Conservation (phyloP, 2,797 vertebrate species). For the Pantherophis vulpinus region DNA sequence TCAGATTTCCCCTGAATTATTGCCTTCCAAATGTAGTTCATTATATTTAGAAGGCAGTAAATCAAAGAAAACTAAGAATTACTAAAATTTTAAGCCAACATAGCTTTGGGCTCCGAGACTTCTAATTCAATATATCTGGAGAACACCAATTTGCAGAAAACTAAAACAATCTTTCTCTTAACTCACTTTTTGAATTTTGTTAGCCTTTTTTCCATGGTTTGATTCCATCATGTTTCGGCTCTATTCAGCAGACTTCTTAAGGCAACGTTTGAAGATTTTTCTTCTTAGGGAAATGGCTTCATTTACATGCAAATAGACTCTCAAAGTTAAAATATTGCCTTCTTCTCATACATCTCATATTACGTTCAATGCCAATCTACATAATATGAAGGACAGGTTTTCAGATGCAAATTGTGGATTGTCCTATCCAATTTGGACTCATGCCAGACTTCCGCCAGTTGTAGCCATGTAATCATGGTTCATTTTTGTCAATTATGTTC, state of each 20-base stretch:
- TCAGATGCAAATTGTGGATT: not conserved
- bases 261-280: not conserved
- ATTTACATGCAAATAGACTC: slow-evolving; percentile 64
- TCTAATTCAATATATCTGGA: not conserved
- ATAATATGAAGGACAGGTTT: not conserved
- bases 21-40: not conserved
- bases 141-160: not conserved
- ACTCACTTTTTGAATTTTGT: not conserved
- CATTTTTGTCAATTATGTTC: not conserved
- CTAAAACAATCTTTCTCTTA: not conserved
- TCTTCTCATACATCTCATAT: not conserved
- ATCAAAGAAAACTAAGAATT: not conserved
- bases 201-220: not conserved
- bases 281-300: slow-evolving; percentile 55
- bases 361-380: not conserved
- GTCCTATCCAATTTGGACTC: not conserved
- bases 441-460: not conserved
- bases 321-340: slow-evolving; percentile 52
- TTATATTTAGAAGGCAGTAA: not conserved
- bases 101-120: not conserved
- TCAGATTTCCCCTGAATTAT: not conserved
- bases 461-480: not conserved
- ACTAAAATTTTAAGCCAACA: not conserved
- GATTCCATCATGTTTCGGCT: not conserved
- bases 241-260: not conserved